phyloP scores from a whole-genome alignment of 1,140 invertebrate genomes.

The Eupristina koningsbergeri region DNA sequence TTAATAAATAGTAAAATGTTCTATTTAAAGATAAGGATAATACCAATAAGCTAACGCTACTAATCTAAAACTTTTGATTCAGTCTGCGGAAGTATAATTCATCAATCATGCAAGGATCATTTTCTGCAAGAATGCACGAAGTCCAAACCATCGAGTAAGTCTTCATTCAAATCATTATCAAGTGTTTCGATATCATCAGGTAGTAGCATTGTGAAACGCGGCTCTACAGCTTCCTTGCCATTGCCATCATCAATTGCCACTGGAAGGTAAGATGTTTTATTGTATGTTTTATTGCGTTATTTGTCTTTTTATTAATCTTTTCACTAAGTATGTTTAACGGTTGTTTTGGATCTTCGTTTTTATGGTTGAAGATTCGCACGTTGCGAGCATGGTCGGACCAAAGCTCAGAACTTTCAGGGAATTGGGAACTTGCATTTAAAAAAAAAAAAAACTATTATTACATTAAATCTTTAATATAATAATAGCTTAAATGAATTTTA shows the following conservation, averaged over 20 bases:
- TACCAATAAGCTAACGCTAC: not conserved
- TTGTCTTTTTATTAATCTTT: too few species aligned
- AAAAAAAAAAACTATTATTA: not conserved
- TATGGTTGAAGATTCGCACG: constrained; percentile 66
- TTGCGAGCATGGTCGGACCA: constrained; percentile 61
- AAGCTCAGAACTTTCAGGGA: constrained; percentile 56
- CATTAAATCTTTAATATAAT: too few species aligned
- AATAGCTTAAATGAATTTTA: not conserved
- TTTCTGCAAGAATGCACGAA: constrained; percentile 80
- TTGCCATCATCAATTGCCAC: constrained; percentile 62
- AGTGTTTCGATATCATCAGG: constrained; percentile 64
- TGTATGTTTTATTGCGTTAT: too few species aligned
- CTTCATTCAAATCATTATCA: constrained; percentile 66
- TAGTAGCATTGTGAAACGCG: constrained; percentile 64
- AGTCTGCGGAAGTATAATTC: constrained; percentile 88
- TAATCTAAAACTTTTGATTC: constrained; percentile 57
- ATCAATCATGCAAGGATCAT: constrained; percentile 91
- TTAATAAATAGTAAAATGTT: too few species aligned
- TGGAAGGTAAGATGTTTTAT: constrained; percentile 66
- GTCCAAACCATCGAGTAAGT: constrained; percentile 66
- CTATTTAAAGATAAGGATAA: too few species aligned
- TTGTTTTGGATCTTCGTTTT: constrained; percentile 62
- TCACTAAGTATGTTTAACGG: constrained; percentile 44
- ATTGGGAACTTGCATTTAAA: constrained; percentile 41
- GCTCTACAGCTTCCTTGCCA: constrained; percentile 68